Percentiles rank a stretch among this genome's conserved stretches.
These are phyloP conservation scores for Desmodus rotundus DNA, from an alignment of 2,113 vertebrate genomes.

Conservation along the genomic window DNA sequence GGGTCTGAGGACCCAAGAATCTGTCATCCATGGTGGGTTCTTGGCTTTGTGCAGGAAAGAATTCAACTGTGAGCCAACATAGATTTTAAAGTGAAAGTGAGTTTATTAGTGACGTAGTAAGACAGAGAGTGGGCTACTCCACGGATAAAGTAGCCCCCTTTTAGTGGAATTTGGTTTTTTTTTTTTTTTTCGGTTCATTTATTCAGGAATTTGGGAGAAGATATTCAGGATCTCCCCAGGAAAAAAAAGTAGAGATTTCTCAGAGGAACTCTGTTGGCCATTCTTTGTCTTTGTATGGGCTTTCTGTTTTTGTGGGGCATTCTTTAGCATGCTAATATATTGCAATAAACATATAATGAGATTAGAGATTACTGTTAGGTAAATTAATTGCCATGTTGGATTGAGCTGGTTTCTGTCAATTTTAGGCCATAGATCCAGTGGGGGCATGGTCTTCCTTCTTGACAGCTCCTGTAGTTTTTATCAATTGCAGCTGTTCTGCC, in stretches of 20 bases:
- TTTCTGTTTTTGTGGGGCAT: not conserved
- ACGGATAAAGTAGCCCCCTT: not conserved
- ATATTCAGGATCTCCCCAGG: not conserved
- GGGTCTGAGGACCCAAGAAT: not conserved
- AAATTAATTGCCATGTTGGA: not conserved
- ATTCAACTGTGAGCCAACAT: not conserved
- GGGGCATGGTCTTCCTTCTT: not conserved
- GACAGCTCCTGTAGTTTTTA: not conserved
- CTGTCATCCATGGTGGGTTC: not conserved
- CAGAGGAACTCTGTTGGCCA: not conserved
- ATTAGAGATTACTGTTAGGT: not conserved
- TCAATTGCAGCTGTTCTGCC: not conserved
- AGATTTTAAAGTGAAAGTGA: not conserved
- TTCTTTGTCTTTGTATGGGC: not conserved
- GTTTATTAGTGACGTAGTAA: not conserved
- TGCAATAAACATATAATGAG: not conserved
- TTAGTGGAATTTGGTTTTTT: not conserved
- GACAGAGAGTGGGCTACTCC: not conserved
- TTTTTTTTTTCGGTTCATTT: not conserved
- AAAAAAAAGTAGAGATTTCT: not conserved
- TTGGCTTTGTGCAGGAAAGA: not conserved
- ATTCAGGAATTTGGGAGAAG: not conserved
- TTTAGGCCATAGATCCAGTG: not conserved
- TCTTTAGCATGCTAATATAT: not conserved
- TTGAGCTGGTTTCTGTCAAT: not conserved